phyloP scores from a whole-genome alignment of 92 coral and sea anemone genomes.

The Epizoanthus scotinus region DNA sequence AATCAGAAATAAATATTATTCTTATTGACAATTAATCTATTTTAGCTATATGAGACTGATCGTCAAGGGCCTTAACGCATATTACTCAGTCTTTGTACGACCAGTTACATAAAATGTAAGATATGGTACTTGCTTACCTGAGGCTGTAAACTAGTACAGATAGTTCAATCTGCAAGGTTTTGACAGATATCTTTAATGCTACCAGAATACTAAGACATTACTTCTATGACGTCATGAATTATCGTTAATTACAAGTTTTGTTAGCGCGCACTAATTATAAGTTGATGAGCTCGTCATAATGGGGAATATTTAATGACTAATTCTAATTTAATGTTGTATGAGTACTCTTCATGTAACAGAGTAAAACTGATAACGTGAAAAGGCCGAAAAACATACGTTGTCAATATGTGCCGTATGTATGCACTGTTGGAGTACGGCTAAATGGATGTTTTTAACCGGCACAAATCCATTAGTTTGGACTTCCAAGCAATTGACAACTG shows the following conservation, averaged over 20 bases:
- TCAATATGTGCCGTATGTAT: too few species aligned
- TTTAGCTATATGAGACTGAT: too few species aligned
- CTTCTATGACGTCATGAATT: constrained; percentile 10
- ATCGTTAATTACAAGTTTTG: constrained; percentile 8
- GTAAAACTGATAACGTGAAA: background rate
- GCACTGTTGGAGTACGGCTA: background rate
- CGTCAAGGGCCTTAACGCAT: too few species aligned
- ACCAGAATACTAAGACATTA: background rate
- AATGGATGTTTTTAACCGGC: background rate
- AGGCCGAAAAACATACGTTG: too few species aligned
- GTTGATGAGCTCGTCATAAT: constrained; percentile 12
- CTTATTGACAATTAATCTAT: too few species aligned
- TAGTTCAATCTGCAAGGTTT: background rate
- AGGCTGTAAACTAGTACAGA: too few species aligned
- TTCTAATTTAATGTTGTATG: constrained; percentile 1
- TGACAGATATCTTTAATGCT: background rate
- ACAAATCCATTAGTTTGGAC: background rate
- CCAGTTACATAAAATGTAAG: too few species aligned
- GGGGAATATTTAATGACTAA: background rate
- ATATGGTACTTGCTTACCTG: too few species aligned
- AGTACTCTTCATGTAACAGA: background rate
- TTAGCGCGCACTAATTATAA: background rate
- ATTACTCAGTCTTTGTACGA: too few species aligned
- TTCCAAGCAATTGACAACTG: background rate
- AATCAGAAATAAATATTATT: too few species aligned